These are phyloP conservation scores for Sisyra terminalis DNA, from an alignment of 2,888 invertebrate genomes.

Conservation along the genomic window DNA sequence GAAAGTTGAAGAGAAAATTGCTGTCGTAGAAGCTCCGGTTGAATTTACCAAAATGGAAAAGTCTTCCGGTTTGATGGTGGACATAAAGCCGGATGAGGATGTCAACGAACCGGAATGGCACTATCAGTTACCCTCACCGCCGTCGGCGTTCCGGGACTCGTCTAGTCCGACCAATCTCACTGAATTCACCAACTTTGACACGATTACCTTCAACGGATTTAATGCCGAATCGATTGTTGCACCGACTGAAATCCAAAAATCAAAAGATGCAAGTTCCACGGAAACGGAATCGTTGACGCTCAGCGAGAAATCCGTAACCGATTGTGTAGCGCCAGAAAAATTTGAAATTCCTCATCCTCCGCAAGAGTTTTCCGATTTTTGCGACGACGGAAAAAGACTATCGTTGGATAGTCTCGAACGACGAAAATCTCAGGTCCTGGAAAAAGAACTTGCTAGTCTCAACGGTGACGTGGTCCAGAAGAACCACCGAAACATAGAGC, in stretches of 20 bases:
- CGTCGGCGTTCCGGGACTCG: constrained; percentile 34
- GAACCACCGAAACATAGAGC: too few relatives aligned
- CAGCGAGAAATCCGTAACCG: constrained; percentile 1
- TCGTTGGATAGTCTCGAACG: constrained; percentile 23
- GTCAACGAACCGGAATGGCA: constrained; percentile 28
- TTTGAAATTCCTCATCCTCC: background rate
- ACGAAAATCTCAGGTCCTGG: constrained; percentile 25
- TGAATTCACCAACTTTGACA: constrained; percentile 15
- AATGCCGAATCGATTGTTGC: constrained; percentile 24
- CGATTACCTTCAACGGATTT: constrained; percentile 14
- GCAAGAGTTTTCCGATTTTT: constrained; percentile 4
- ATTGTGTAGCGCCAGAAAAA: background rate
- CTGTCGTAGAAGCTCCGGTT: too few relatives aligned
- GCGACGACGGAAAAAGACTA: constrained; percentile 19
- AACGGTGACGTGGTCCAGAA: constrained; percentile 17
- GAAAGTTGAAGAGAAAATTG: constrained; percentile 1
- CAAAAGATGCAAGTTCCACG: constrained; percentile 18
- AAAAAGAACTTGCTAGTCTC: constrained; percentile 26
- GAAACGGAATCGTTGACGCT: background rate
- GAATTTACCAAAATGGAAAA: background rate
- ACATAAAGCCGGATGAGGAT: constrained; percentile 1
- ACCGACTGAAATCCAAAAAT: constrained; percentile 19
- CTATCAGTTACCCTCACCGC: constrained; percentile 40
- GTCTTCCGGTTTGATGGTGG: background rate
- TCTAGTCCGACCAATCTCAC: constrained; percentile 20